Base-by-base conservation (phyloP, 2,797 vertebrate species). In the Amphiprion clarkii region DNA sequence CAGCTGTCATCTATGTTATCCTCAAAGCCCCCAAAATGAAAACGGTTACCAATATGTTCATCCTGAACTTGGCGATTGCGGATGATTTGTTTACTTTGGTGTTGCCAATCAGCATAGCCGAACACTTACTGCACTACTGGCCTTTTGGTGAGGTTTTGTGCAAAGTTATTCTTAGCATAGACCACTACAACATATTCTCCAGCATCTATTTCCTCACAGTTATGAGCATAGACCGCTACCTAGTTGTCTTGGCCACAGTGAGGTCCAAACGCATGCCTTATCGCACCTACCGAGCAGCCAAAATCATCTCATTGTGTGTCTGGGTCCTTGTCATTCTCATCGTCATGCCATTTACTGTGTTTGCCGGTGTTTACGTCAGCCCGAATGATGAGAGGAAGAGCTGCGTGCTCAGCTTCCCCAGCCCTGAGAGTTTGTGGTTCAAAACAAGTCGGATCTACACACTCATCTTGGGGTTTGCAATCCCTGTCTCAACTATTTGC, bases 1-100 rank as follows among this genome's bases (percentile, higher is more conserved):
- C 94, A 0, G 95, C 96, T 0, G 95, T 97, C 76, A 96, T 96
- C 88, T 96, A 95, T 0, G 95, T 97, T 52, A 96, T 96, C 86
- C 95, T 96, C 59, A 96, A 96, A 86, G 96, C 95, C 0, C 96
- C 97, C n/a, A 96, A 96, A 87, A 96, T 97, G 96, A 96, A 96
- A 74, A 96, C 96, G 0, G 96, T 96, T 13, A 97, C 96, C 44
- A 96, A 96, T 5, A 96, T 97, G 95, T 97, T 97, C 89, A 96
- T 96, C 77, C 91, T 97, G 64, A 97, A 96, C 89, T 81, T 97
- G 23, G 96, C 96, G 1, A 93, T 97, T 0, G 95, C 96, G 0
- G 95, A 97, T 0, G 96, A 96, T 59, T 73, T 97, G 64, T 98
- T 97, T 83, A 95, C 95, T 0, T 77, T 97, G 4, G 96, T 96